A percentile compares a stretch with the other conserved stretches of the same genome.
phyloP scores from a whole-genome alignment of 1,140 invertebrate species.

The Cydia pomonella region DNA sequence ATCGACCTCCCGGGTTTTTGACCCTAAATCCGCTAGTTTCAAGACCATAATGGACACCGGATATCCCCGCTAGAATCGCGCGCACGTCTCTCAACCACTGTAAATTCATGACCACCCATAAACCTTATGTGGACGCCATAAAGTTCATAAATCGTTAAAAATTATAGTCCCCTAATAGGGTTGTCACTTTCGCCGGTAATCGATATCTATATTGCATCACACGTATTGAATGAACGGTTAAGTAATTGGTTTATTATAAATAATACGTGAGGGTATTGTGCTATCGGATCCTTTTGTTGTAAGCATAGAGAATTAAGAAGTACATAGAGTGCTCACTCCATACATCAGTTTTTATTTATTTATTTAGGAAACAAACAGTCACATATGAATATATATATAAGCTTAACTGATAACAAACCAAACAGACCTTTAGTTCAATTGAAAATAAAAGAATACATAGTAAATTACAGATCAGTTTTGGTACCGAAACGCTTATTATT shows the following conservation, averaged over 20 bases:
- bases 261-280: background rate
- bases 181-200: background rate
- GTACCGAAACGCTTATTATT: too few relatives aligned
- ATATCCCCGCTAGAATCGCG: background rate
- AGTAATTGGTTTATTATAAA: constrained; percentile 1
- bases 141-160: background rate
- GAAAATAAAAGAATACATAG: too few relatives aligned
- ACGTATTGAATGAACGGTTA: constrained; percentile 3
- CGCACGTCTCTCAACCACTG: background rate
- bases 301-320: too few relatives aligned
- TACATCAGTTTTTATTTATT: too few relatives aligned
- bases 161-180: background rate
- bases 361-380: too few relatives aligned
- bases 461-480: too few relatives aligned
- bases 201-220: background rate
- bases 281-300: background rate
- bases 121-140: background rate
- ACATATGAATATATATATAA: too few relatives aligned
- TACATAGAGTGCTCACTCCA: too few relatives aligned
- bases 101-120: background rate
- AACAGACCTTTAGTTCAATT: too few relatives aligned
- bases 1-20: background rate
- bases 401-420: too few relatives aligned
- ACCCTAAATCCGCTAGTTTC: background rate
- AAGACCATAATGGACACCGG: background rate